Conservation (phyloP, 2,888 invertebrate genomes). For the Euzophera pinguis region DNA sequence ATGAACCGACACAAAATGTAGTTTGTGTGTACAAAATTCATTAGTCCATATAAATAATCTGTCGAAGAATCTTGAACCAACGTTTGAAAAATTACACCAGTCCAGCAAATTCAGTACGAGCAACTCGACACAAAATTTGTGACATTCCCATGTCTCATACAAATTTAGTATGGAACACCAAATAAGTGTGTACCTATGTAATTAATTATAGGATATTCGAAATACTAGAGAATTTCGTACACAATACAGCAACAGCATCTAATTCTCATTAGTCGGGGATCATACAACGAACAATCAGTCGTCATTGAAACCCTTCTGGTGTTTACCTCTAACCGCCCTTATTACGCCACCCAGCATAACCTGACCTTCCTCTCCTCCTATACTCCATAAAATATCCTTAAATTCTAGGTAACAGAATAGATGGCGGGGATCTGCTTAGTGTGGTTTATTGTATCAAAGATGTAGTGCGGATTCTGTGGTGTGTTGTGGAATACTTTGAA, state of each 20-base stretch:
- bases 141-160: too few species aligned
- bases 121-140: too few species aligned
- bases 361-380: not conserved
- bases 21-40: too few species aligned
- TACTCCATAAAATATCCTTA: not conserved
- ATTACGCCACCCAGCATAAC: not conserved
- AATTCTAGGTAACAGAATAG: not conserved
- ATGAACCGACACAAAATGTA: too few species aligned
- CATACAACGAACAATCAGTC: not conserved
- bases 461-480: not conserved
- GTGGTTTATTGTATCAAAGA: not conserved
- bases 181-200: too few species aligned
- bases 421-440: not conserved
- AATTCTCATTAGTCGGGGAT: not conserved
- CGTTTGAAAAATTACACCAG: too few species aligned
- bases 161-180: too few species aligned
- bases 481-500: not conserved
- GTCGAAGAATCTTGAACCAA: too few species aligned
- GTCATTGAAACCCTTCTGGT: constrained; percentile 2
- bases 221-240: too few species aligned
- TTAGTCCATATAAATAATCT: too few species aligned
- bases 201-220: too few species aligned
- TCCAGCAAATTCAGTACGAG: too few species aligned
- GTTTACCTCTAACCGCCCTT: constrained; percentile 4
- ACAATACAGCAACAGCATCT: not conserved